These are phyloP conservation scores for Calyptomena viridis DNA, from an alignment of 2,113 vertebrate genomes.

Conservation along the genomic window DNA sequence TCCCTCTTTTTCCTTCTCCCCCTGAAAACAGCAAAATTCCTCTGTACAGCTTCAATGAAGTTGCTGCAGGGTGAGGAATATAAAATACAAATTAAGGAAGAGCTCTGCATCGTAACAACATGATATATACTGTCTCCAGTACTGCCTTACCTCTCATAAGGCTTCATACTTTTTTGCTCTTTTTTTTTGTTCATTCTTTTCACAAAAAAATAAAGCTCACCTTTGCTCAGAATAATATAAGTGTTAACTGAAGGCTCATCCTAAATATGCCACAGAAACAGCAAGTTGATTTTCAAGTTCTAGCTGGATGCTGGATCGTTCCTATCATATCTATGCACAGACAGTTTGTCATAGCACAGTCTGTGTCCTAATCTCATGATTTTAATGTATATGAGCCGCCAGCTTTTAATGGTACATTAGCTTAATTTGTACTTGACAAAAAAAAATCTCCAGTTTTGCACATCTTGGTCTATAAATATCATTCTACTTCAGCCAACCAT, in stretches of 20 bases:
- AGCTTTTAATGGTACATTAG: constrained; percentile 51
- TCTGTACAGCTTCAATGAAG: background rate
- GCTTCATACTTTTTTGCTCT: background rate
- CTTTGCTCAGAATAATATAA: background rate
- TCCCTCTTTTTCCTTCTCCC: background rate
- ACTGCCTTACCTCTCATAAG: background rate
- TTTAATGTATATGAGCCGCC: background rate
- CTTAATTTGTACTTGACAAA: constrained; percentile 23
- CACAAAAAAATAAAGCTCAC: background rate
- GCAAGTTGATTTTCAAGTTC: background rate
- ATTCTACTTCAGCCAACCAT: background rate
- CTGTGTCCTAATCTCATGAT: background rate
- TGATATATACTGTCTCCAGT: background rate
- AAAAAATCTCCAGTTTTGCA: constrained; percentile 3
- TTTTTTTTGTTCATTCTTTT: background rate
- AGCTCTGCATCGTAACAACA: background rate
- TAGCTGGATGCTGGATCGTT: background rate
- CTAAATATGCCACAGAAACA: background rate
- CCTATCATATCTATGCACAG: background rate
- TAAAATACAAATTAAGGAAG: background rate
- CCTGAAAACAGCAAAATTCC: background rate
- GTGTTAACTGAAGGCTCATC: background rate
- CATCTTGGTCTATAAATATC: background rate
- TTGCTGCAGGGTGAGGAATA: background rate
- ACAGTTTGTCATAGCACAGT: background rate